Base-by-base conservation (phyloP, 2,888 invertebrate species). In the Acanthosepion lycidas region DNA sequence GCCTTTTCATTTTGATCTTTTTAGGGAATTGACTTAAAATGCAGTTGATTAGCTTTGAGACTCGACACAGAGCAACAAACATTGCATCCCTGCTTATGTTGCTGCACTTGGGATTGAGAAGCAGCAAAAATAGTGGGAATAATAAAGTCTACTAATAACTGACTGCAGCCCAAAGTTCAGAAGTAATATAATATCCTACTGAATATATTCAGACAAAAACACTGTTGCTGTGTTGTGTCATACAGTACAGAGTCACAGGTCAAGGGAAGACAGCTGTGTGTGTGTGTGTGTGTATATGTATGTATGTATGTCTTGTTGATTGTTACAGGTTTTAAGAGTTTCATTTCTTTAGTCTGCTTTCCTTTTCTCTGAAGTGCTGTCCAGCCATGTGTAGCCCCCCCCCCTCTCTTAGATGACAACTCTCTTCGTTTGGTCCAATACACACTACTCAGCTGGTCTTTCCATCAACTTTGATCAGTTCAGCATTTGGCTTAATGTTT, bases 361-460 rank as follows among this genome's bases (percentile, higher is more conserved):
- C n/a, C 12, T 78, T 12, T 33, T 15, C n/a, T 64, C 64, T 78
- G 78, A n/a, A 78, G n/a, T 78, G n/a, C n/a, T n/a, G 78, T 78
- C 78, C 78, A 78, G n/a, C 78, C 78, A 78, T 78, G 78, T 78
- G 78, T 78, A 78, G 78, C 78, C 78, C n/a, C n/a, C 15, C n/a
- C 78, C 78, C 15, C n/a, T n/a, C n/a, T 33, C 3, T 78, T 78
- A 33, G 5, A 78, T 12, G 42, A 42, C 9, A 2, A 1, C n/a
- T 23, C 18, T 15, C n/a, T n/a, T n/a, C 78, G 15, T n/a, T 33
- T n/a, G 5, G 15, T 15, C 78, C 78, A n/a, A 15, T 78, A n/a
- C n/a, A 33, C n/a, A n/a, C n/a, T n/a, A n/a, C 18, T 78, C 78
- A 78, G 78, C 78, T 33, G 78, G 78, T 78, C 78, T 78, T 78